Evolutionary conservation across 2,888 invertebrate genomes (phyloP), one percentile per base, ranked within the genome.

Genomic region (Achlya flavicornis): DNA sequence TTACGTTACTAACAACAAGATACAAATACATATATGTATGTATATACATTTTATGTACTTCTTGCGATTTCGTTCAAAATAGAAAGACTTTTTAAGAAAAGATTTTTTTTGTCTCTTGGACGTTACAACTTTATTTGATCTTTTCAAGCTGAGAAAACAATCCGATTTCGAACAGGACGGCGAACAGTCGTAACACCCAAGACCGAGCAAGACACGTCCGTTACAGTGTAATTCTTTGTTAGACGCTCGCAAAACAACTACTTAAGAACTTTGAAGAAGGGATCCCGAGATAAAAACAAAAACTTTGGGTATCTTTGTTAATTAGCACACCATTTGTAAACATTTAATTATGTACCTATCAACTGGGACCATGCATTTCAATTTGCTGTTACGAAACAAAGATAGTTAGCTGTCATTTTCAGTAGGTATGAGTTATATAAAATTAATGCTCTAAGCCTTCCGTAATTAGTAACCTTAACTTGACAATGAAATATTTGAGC

Each of bases 201-300:
- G 53, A 10, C 16, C 2, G 53, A 53, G n/a, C 53, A 19, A 53
- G 53, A 53, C 53, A 53, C 53, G 19, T 53, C 19, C 53, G 53
- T 53, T 19, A 53, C 19, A 53, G 6, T 19, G 53, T 53, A 19
- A 53, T 53, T 53, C 19, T 53, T 8, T 7, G 53, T 53, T 19
- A 53, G 53, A 53, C 19, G 53, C 16, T 53, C 53, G 53, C 53
- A 53, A 19, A 53, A 53, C 53, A 19, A 53, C 53, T 53, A 19
- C 19, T 53, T 19, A 53, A 48, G n/a, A 53, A 53, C 53, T 53
- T 53, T 53, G 53, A 19, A 53, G 19, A 19, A 53, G 19, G 53
- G 53, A 19, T 53, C 19, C 19, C 3, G 19, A 19, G 53, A 53
- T 53, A 53, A 53, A 19, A 53, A 53, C 10, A 10, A 53, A 53